Evolutionary conservation across 53 echinoderm and acorn worm species (phyloP).

Genomic region (Echinarachnius parma): DNA sequence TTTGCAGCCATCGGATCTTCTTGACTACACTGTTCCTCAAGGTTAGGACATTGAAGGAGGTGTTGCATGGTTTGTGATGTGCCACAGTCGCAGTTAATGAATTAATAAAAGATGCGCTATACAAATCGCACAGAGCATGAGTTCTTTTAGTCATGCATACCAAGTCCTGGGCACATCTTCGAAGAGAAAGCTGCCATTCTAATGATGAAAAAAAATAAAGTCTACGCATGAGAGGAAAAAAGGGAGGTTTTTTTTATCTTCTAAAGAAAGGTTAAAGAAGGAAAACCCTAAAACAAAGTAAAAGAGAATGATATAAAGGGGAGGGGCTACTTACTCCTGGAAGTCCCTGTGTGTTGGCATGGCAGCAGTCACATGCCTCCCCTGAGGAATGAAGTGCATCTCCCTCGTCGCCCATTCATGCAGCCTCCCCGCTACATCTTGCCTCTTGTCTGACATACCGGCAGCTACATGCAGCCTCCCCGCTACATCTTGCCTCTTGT

Average conservation of each 20-base stretch:
- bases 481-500: no score
- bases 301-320: not conserved
- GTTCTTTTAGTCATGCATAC: no score
- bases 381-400: constrained; percentile 72
- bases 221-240: not conserved
- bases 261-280: not conserved
- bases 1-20: no score
- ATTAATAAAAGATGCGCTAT: no score
- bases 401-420: constrained; percentile 70
- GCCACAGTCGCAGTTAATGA: no score
- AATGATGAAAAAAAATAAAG: not conserved
- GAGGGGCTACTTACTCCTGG: constrained; percentile 53
- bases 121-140: no score
- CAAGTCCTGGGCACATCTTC: no score
- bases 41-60: no score
- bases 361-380: constrained; percentile 57
- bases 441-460: constrained; percentile 54
- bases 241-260: not conserved
- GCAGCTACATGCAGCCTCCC: not conserved
- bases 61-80: no score
- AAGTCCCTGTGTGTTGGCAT: constrained; percentile 56
- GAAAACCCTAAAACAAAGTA: not conserved
- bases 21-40: no score
- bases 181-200: no score
- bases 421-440: constrained; percentile 55